A percentile compares a stretch with the other conserved stretches of the same genome.
These are phyloP conservation scores for Clavelina lepadiformis DNA, from an alignment of 23 tunicate species.

Conservation along the genomic window DNA sequence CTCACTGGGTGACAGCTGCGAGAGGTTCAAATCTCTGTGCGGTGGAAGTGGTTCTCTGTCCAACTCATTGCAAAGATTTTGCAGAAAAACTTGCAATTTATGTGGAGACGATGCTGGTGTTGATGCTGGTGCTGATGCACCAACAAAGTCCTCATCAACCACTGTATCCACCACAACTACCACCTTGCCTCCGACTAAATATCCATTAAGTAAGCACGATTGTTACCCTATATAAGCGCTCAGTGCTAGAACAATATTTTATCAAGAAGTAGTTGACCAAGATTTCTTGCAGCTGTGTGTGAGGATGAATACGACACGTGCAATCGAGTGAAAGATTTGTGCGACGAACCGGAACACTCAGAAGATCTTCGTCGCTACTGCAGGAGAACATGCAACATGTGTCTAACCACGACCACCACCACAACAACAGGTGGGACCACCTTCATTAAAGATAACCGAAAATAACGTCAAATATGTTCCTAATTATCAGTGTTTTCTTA, in stretches of 20 bases:
- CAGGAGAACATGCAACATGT: neutral
- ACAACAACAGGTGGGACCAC: too few species aligned
- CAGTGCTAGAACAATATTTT: too few species aligned
- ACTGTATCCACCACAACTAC: neutral
- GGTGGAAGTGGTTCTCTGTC: too few species aligned
- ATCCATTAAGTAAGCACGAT: conserved; percentile 8
- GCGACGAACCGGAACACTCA: neutral
- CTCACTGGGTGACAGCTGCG: too few species aligned
- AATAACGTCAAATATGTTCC: too few species aligned
- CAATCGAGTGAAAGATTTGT: neutral
- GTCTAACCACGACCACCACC: too few species aligned
- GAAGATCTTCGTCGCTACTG: neutral
- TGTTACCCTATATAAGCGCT: too few species aligned
- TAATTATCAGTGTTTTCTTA: too few species aligned
- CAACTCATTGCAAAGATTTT: neutral
- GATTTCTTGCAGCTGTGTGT: neutral
- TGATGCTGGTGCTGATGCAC: neutral
- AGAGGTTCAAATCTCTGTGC: too few species aligned
- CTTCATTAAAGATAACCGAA: too few species aligned
- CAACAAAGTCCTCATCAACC: neutral
- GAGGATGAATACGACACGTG: neutral
- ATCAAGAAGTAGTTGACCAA: too few species aligned
- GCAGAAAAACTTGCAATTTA: neutral
- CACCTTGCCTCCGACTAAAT: conserved; percentile 9
- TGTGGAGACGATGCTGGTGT: neutral